Base-by-base conservation (phyloP, 2,888 invertebrate genomes). In the Cactoblastis cactorum region DNA sequence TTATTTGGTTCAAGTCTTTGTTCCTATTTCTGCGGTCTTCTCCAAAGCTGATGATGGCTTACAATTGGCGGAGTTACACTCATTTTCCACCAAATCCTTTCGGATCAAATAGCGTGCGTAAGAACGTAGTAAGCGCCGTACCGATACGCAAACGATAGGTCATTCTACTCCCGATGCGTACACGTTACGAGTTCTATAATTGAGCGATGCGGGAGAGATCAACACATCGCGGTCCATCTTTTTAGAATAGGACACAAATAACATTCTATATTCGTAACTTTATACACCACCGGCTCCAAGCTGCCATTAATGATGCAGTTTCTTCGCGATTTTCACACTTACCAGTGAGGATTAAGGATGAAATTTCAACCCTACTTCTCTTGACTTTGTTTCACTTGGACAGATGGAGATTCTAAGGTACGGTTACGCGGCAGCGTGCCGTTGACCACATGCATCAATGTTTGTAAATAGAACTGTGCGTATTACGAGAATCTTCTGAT, bases 241-340 rank as follows among this genome's bases (percentile, higher is more conserved):
- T 89, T 88, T 89, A 88, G 88, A 88, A 87, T 85, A 85, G 84
- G 82, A 88, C 88, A 87, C 86, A 87, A 89, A 89, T 89, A 89
- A 87, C 87, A 79, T 87, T 88, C 88, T 89, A 89, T 86, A 86
- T 88, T 88, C 83, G 87, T 76, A 83, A 80, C 83, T 86, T 83
- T 84, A 84, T 83, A 85, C 83, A 73, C 82, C 79, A 77, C 76
- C 73, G 75, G 77, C 77, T 80, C 75, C 68, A 74, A 80, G 80
- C 73, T 65, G 69, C 76, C 77, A 78, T 74, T 66, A 65, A 69
- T 65, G 60, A 58, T 57, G 56, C 59, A 55, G 56, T 55, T 53
- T 49, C 46, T 54, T 53, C 45, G 53, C 69, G 57, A 81, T 57
- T 74, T 57, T 78, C 68, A 59, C 54, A 72, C 70, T 62, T 84